phyloP scores from a whole-genome alignment of 2,113 vertebrate species.

The Paramisgurnus dabryanus region DNA sequence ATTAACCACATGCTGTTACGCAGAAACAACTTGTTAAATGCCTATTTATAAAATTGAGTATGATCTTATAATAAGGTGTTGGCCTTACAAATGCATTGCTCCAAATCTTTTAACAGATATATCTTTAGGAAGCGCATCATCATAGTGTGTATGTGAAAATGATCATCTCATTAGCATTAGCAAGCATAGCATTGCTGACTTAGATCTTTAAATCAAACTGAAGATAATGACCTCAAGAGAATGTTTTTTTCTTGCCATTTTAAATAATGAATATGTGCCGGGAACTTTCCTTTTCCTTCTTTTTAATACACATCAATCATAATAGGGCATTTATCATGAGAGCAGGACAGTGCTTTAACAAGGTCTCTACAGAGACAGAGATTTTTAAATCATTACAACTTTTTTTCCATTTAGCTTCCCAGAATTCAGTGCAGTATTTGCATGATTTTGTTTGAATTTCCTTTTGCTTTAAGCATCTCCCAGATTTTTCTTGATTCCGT shows the following conservation, averaged over 20 bases:
- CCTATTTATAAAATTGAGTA: slow-evolving; percentile 6
- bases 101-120: neutral
- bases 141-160: neutral
- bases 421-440: neutral
- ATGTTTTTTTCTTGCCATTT: neutral
- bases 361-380: slow-evolving; percentile 24
- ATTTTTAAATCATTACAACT: slow-evolving; percentile 14
- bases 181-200: neutral
- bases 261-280: neutral
- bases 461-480: neutral
- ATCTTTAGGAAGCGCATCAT: neutral
- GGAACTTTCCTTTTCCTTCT: neutral
- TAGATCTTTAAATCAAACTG: neutral
- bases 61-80: slow-evolving; percentile 2
- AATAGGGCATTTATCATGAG: slow-evolving; percentile 6
- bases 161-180: neutral
- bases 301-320: neutral
- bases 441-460: neutral
- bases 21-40: neutral
- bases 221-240: neutral
- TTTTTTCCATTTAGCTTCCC: neutral
- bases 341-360: neutral
- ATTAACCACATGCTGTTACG: neutral
- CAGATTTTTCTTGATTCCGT: neutral
- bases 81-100: slow-evolving; percentile 5